Conservation (phyloP, 2,888 invertebrate genomes). For the Cheilosia vulpina region DNA sequence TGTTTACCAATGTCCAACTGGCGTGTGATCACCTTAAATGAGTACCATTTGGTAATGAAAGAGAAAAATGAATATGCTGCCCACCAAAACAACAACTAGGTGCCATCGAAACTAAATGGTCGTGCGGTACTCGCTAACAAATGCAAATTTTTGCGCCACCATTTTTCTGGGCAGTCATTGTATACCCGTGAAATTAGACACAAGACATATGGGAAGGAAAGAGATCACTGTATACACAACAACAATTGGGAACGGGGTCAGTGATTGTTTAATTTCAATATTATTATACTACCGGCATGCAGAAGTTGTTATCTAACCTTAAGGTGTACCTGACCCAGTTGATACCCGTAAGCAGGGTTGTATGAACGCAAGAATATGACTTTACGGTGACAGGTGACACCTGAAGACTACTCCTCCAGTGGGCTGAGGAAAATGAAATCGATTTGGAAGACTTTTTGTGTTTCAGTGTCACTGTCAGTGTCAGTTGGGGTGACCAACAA, state of each 20-base stretch:
- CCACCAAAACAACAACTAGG: neutral
- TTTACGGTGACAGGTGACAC: too few relatives aligned
- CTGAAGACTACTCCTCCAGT: neutral
- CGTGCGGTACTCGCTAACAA: too few relatives aligned
- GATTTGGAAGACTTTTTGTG: neutral
- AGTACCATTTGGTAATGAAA: constrained; percentile 33
- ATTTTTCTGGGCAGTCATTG: too few relatives aligned
- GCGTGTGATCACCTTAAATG: constrained; percentile 49
- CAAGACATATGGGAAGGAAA: too few relatives aligned
- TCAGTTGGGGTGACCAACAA: neutral
- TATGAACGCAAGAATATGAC: too few relatives aligned
- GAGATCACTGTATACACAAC: too few relatives aligned
- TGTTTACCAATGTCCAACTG: constrained; percentile 59
- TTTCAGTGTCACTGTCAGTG: neutral
- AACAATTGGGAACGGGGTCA: constrained; percentile 24
- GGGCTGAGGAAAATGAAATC: constrained; percentile 30
- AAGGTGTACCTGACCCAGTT: too few relatives aligned
- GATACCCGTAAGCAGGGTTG: too few relatives aligned
- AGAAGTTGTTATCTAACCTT: constrained; percentile 14
- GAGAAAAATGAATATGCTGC: neutral
- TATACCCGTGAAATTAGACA: too few relatives aligned
- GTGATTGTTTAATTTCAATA: constrained; percentile 37
- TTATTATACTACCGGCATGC: constrained; percentile 16
- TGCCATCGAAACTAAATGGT: neutral
- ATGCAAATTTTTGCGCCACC: too few relatives aligned